These are phyloP conservation scores for Eurois occulta DNA, from an alignment of 2,888 invertebrate species.

Conservation along the genomic window DNA sequence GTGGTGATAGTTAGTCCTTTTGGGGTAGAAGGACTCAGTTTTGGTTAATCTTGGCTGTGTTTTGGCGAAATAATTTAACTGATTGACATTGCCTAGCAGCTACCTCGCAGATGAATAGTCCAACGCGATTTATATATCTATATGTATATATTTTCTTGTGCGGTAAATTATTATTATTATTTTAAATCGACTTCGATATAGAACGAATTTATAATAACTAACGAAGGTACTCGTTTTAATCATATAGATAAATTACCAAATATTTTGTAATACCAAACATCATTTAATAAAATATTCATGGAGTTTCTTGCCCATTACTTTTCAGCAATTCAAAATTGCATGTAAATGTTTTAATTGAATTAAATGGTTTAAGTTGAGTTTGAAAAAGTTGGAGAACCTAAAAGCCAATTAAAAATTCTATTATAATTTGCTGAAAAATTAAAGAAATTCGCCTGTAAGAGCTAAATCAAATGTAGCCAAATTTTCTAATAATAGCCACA, in stretches of 20 bases:
- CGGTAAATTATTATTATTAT: background rate
- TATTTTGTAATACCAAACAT: background rate
- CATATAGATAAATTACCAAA: background rate
- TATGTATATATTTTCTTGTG: background rate
- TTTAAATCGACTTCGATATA: background rate
- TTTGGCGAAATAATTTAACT: background rate
- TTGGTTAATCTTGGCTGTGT: background rate
- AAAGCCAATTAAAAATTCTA: background rate
- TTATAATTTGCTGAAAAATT: background rate
- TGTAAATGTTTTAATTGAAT: background rate
- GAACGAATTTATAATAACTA: background rate
- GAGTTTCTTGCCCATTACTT: background rate
- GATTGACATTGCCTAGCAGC: background rate
- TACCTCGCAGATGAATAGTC: background rate
- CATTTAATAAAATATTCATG: background rate
- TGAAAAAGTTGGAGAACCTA: background rate
- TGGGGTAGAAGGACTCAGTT: background rate
- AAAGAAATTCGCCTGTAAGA: background rate
- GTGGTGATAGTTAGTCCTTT: slow-evolving; percentile 24
- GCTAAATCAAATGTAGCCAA: background rate
- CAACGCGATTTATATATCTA: too few species aligned
- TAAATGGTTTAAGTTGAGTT: background rate
- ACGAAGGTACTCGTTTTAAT: background rate
- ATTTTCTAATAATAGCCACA: background rate
- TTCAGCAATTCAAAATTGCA: background rate